Base-by-base conservation (phyloP, 2,113 vertebrate genomes). In the Zapornia atra region DNA sequence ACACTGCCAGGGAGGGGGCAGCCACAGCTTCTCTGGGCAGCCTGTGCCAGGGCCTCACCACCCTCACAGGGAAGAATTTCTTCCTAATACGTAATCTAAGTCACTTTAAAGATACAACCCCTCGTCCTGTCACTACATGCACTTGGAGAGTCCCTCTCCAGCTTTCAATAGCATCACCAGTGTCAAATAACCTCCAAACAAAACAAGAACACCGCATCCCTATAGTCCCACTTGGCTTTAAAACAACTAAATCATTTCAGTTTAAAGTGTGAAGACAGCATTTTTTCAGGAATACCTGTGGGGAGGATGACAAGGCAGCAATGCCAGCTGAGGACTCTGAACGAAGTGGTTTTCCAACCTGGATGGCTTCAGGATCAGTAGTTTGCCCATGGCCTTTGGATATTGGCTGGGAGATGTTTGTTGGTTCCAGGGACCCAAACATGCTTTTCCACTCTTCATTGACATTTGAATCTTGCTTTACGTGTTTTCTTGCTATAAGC, bases 371-470 rank as follows among this genome's bases (percentile, higher is more conserved):
- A 63, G 97, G 97, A 48, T 98, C 98, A 86, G 96, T 82, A 76
- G 96, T 60, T 81, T 97, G 97, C 64, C 97, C 92, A 20, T 97
- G 95, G 53, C 97, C 98, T 97, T 98, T 98, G 61, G 97, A 92
- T 94, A 99, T 96, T 82, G 97, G 96, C 88, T 98, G 94, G 12
- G 98, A 91, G n/a, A 98, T 95, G 77, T 82, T 98, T 6, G 99
- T 61, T 51, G 99, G 98, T 72, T 99, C 99, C 98, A 99, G 98
- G 11, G 99, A 99, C 24, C 99, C 99, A 86, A 99, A 99, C 99
- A 99, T 99, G 97, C 99, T 99, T 97, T 99, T 99, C 99, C 99
- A 99, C 97, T 99, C 99, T 96, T 99, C 99, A 86, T 99, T 99
- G 95, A 99, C 98, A 94, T 98, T 98, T 25, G 99, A 98, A 96